phyloP scores from a whole-genome alignment of 2,888 invertebrate species.

The Zonitis immaculata region DNA sequence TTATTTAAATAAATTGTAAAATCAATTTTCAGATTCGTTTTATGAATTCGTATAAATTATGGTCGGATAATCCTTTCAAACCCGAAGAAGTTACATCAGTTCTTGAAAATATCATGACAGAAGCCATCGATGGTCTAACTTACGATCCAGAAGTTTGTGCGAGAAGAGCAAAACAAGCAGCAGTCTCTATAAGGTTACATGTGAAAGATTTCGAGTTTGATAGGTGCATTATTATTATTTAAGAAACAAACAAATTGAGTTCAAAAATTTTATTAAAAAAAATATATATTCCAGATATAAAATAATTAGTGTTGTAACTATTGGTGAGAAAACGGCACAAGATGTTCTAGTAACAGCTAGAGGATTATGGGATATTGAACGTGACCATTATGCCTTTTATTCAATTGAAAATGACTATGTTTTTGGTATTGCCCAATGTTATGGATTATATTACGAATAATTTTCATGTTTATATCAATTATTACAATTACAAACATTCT shows the following conservation, averaged over 20 bases:
- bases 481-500: not conserved
- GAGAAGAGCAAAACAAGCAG: slow-evolving; percentile 54
- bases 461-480: not conserved
- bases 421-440: slow-evolving; percentile 60
- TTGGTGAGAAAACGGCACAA: slow-evolving; percentile 65
- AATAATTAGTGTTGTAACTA: slow-evolving; percentile 58
- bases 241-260: too few species aligned
- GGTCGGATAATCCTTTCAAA: slow-evolving; percentile 60
- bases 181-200: slow-evolving; percentile 56
- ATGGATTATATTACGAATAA: slow-evolving; percentile 67
- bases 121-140: slow-evolving; percentile 55
- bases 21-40: slow-evolving; percentile 45
- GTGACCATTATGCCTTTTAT: slow-evolving; percentile 59
- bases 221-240: too few species aligned
- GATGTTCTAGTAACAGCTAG: slow-evolving; percentile 58
- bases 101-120: slow-evolving; percentile 55
- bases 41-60: slow-evolving; percentile 63
- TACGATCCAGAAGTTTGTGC: slow-evolving; percentile 59
- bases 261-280: too few species aligned
- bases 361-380: slow-evolving; percentile 65
- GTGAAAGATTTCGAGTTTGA: slow-evolving; percentile 65
- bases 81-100: slow-evolving; percentile 58
- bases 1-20: not conserved
- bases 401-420: slow-evolving; percentile 61
- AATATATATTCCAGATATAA: slow-evolving; percentile 66